Percentiles rank a stretch among this genome's conserved stretches.
Conservation (phyloP, 2,888 invertebrate species). For the Pachliopta kotzebuea region DNA sequence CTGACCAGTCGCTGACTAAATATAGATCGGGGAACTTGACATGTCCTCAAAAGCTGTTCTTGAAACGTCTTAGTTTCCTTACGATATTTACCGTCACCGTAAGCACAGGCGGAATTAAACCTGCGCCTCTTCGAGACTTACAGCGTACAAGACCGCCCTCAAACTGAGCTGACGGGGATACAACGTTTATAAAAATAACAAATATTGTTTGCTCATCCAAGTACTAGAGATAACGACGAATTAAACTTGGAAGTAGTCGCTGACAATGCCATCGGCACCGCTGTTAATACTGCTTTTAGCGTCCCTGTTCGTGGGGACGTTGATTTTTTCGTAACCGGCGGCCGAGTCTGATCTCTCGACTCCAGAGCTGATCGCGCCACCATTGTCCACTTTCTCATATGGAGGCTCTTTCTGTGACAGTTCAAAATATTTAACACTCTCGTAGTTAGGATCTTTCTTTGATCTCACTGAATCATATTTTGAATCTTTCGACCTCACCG, state of each 20-base stretch:
- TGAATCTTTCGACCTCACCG: conserved; percentile 75
- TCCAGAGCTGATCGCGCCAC: conserved; percentile 40
- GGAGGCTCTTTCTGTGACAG: conserved; percentile 82
- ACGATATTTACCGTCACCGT: no score
- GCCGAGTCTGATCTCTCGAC: conserved; percentile 66
- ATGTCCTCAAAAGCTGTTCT: conserved; percentile 44
- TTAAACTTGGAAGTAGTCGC: conserved; percentile 76
- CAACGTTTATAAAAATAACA: background rate
- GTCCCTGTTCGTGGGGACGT: conserved; percentile 55
- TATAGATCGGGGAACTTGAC: no score
- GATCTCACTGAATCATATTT: conserved; percentile 82
- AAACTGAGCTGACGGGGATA: no score
- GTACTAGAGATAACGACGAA: conserved; percentile 32
- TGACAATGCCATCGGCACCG: conserved; percentile 60
- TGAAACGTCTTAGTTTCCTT: no score
- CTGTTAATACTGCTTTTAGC: conserved; percentile 69
- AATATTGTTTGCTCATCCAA: conserved; percentile 1
- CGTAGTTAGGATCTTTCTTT: conserved; percentile 87
- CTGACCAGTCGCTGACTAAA: no score
- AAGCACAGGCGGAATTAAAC: no score
- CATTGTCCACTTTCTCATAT: conserved; percentile 82
- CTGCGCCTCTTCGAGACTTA: no score
- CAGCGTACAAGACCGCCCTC: no score
- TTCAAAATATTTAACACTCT: conserved; percentile 88
- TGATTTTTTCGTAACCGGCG: conserved; percentile 69